Percentiles rank a stretch among this genome's conserved stretches.
Conservation (phyloP, 2,113 vertebrate species). For the Heloderma charlesbogerti region DNA sequence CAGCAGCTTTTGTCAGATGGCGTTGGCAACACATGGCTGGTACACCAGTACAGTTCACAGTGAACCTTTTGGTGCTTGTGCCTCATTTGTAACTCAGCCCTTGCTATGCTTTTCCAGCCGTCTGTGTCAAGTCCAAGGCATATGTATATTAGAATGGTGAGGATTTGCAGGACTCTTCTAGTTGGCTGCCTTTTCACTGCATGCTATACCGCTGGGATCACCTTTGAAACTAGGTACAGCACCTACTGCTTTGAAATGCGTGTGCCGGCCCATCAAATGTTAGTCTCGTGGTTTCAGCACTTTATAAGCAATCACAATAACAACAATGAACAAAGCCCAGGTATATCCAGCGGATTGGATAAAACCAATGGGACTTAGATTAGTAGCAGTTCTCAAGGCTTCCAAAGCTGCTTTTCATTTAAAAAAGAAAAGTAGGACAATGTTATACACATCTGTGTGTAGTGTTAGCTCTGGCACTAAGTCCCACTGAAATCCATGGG, state of each 20-base stretch:
- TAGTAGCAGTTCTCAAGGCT: not conserved
- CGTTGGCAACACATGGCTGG: conserved; percentile 6
- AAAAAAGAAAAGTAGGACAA: not conserved
- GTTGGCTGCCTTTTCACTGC: not conserved
- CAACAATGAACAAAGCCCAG: not conserved
- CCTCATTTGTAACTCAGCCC: not conserved
- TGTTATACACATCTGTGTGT: too few relatives aligned
- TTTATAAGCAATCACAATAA: not conserved
- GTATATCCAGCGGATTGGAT: not conserved
- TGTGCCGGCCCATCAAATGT: too few relatives aligned
- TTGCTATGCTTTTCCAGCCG: conserved; percentile 15
- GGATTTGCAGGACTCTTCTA: not conserved
- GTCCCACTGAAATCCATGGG: not conserved
- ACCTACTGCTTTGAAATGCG: not conserved
- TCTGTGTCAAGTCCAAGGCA: not conserved
- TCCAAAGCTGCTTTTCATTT: conserved; percentile 3
- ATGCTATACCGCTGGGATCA: not conserved
- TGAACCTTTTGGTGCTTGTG: conserved; percentile 3
- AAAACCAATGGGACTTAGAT: not conserved
- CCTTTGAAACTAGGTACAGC: not conserved
- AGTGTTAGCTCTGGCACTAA: not conserved
- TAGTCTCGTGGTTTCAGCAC: too few relatives aligned
- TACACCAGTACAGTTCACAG: not conserved
- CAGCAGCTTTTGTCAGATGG: conserved; percentile 47
- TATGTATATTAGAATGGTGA: not conserved